Evolutionary conservation across 2,113 vertebrate genomes (phyloP), one percentile per base, ranked within the genome.

Genomic region (Tetrax tetrax): DNA sequence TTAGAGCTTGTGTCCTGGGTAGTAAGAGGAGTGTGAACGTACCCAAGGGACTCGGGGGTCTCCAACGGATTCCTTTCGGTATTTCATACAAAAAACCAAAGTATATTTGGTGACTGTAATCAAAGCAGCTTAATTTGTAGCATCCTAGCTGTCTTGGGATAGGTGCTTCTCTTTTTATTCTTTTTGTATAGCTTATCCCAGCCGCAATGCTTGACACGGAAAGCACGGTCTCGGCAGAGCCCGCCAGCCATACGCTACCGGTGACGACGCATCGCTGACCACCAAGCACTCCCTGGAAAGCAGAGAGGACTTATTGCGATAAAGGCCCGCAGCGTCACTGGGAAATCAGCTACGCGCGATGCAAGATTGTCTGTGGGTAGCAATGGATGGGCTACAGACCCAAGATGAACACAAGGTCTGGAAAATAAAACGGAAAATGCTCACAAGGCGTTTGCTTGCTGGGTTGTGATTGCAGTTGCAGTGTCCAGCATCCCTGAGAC

Each of bases 11-110:
- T 57, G 24, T 90, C 80, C 76, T 70, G 83, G 89, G 89, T 75
- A 96, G 95, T 57, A n/a, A 72, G 53, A 90, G 82, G 45, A 93
- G 57, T 43, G 12, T 27, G 63, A 74, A 90, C 81, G 7, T 72
- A 77, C 65, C 56, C 2, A 24, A 96, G 70, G 69, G 93, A 82
- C 74, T 85, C 60, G 4, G 43, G 75, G 56, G 77, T 91, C 95
- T 95, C 60, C 65, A 83, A 8, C 51, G 74, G 90, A 72, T 86
- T 89, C 64, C 77, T 89, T 95, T 54, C 69, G 57, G 64, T 65
- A 91, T 96, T 97, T 91, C 93, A 66, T n/a, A 23, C 37, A 74
- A 83, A 93, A 94, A 96, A 97, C 95, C 96, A 97, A 97, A 97
- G 96, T 75, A 50, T 71, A 56, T 82, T 93, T 97, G 95, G 85